Conservation (phyloP, 2,888 invertebrate genomes). For the Agrotis segetum region DNA sequence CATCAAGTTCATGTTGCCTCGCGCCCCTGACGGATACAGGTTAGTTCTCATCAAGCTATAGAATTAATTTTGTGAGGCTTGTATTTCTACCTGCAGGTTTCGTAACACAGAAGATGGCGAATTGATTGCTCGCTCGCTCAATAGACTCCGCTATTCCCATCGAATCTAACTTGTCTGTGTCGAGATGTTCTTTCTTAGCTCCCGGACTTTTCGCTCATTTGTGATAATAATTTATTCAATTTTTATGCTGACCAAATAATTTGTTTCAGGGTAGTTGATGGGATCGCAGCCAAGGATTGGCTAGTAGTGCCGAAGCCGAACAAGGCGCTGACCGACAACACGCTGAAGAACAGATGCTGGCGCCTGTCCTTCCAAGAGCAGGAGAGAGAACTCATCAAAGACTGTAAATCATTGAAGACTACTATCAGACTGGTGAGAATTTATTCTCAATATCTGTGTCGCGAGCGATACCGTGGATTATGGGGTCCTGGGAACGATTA, state of each 20-base stretch:
- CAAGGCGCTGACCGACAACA: slow-evolving; percentile 70
- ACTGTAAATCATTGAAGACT: slow-evolving; percentile 83
- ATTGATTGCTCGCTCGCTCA: no score
- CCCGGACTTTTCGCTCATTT: no score
- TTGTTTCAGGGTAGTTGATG: slow-evolving; percentile 59
- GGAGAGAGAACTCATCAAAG: slow-evolving; percentile 87
- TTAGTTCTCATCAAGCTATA: slow-evolving; percentile 50
- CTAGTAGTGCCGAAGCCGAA: slow-evolving; percentile 89
- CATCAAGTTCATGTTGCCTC: slow-evolving; percentile 83
- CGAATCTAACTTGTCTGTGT: no score
- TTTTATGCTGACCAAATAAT: no score
- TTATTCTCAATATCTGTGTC: background rate
- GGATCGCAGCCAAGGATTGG: slow-evolving; percentile 79
- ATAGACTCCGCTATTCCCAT: no score
- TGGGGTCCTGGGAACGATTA: no score
- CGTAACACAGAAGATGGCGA: no score
- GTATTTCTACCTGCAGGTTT: no score
- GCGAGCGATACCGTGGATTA: background rate
- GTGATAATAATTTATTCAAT: no score
- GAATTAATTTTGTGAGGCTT: no score
- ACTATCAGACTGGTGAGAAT: slow-evolving; percentile 82
- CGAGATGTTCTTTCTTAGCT: no score
- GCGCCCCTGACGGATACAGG: slow-evolving; percentile 84
- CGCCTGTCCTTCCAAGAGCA: slow-evolving; percentile 90
- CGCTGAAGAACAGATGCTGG: slow-evolving; percentile 84